Percentiles rank a stretch among this genome's conserved stretches.
These are phyloP conservation scores for Bombylius major DNA, from an alignment of 2,888 invertebrate genomes.

Conservation along the genomic window DNA sequence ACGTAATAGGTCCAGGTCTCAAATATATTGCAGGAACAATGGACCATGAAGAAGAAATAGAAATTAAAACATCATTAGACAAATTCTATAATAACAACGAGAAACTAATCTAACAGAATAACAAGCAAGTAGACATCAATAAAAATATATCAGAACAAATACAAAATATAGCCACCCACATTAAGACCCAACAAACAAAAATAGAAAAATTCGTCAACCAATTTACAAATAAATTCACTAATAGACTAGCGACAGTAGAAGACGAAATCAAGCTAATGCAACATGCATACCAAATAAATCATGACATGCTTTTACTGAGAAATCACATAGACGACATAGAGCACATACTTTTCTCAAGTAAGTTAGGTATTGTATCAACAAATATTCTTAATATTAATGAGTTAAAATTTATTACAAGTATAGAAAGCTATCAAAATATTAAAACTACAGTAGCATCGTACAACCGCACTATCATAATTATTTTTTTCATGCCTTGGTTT, in stretches of 20 bases:
- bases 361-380: neutral
- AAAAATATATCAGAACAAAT: neutral
- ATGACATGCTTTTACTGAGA: neutral
- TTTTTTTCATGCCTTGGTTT: neutral
- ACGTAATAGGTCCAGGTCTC: slow-evolving; percentile 4
- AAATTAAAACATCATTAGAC: neutral
- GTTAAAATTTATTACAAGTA: neutral
- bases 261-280: too few relatives aligned
- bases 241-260: too few relatives aligned
- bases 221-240: too few relatives aligned
- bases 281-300: neutral
- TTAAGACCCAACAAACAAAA: neutral
- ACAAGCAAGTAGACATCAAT: neutral
- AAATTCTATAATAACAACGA: neutral
- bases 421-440: neutral
- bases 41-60: neutral
- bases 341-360: neutral
- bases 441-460: neutral
- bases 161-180: neutral
- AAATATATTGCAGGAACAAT: slow-evolving; percentile 4
- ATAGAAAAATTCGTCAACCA: too few relatives aligned
- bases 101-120: neutral
- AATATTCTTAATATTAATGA: neutral
- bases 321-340: neutral
- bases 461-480: neutral